Evolutionary conservation across 2,113 vertebrate species (phyloP), one percentile per base, ranked within the genome.

Genomic region (Gasterosteus nipponicus): DNA sequence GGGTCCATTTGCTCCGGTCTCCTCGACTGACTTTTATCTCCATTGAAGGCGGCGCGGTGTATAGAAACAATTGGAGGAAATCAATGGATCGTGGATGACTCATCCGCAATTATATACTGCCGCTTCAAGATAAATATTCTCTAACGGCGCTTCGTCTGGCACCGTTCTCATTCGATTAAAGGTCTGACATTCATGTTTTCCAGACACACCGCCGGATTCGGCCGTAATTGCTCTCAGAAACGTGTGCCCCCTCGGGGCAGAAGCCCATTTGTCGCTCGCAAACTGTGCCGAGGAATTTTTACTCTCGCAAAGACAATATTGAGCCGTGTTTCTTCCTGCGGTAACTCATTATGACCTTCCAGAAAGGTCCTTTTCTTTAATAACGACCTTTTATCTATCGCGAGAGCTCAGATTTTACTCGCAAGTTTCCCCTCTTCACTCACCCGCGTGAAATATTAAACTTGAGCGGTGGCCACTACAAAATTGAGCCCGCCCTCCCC

Each of bases 221-320:
- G 18, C 75, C 42, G 11, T 80, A 87, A 87, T 86, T 74, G 75
- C 79, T 66, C 53, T 22, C 35, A 72, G 68, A 59, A 77, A 69
- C 2, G 16, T 66, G 73, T 54, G 59, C 69, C 73, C 22, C 22
- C 80, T 77, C n/a, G 2, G 69, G 65, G 73, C 15, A 3, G 10
- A 26, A 26, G 42, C 10, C 63, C 59, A 33, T 56, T 85, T 77
- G 74, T 83, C 78, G 71, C 46, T 76, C 39, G 68, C 70, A 33
- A 33, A 69, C 62, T n/a, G 62, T 77, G 65, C 35, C 9, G 4
- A 58, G 62, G 60, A 69, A 80, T 84, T 73, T 63, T 47, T 38
- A 47, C 9, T 66, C 58, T 39, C 19, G 15, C n/a, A 41, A 1
- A 61, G n/a, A 31, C 16, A 61, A 59, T 63, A 54, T 54, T 18